Conservation (phyloP, 2,113 vertebrate genomes). For the Sinocyclocheilus rhinocerous region DNA sequence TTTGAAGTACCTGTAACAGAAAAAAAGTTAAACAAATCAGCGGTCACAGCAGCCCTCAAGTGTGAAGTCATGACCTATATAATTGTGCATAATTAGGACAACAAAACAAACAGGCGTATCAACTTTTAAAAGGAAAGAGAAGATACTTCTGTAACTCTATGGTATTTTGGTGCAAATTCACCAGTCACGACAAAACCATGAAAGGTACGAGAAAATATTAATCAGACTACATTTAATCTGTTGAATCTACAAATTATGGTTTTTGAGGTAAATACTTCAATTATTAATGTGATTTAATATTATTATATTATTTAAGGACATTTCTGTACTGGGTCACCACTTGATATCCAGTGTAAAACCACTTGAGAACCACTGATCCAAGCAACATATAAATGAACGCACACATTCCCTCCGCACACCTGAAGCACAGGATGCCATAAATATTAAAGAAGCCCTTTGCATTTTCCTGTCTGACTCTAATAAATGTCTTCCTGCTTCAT, state of each 20-base stretch:
- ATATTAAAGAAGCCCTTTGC: conserved; percentile 68
- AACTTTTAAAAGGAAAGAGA: neutral
- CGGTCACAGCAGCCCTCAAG: neutral
- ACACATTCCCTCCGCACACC: conserved; percentile 31
- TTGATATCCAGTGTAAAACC: neutral
- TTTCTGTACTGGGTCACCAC: neutral
- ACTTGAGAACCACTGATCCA: neutral
- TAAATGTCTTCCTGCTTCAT: conserved; percentile 66
- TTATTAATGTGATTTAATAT: no score
- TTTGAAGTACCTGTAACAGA: neutral
- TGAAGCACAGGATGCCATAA: conserved; percentile 60
- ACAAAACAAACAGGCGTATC: neutral
- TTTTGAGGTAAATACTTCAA: no score
- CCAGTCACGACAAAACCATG: neutral
- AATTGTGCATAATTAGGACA: neutral
- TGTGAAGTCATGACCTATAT: neutral
- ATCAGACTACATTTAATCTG: neutral
- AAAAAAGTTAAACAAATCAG: neutral
- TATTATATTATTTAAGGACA: neutral
- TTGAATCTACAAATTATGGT: no score
- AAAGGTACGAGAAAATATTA: neutral
- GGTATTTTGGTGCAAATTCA: neutral
- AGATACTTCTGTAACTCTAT: neutral
- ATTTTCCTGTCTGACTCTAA: conserved; percentile 64
- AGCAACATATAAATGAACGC: neutral